These are phyloP conservation scores for Diachrysia chrysitis DNA, from an alignment of 2,888 invertebrate species.

Conservation along the genomic window DNA sequence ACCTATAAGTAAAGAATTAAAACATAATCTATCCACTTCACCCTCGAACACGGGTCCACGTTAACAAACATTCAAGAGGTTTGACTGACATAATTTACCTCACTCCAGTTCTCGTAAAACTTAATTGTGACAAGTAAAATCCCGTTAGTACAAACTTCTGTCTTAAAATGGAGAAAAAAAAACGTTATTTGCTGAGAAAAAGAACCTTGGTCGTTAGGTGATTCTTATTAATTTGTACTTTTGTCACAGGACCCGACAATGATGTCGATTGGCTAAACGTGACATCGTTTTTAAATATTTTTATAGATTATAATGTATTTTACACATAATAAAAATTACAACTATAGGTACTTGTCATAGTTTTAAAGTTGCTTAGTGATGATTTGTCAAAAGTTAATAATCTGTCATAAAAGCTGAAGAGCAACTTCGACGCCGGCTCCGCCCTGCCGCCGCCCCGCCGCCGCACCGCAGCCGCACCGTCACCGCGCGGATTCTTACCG, in stretches of 20 bases:
- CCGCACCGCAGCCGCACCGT: too few relatives aligned
- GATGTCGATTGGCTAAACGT: constrained; percentile 34
- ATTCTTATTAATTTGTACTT: constrained; percentile 82
- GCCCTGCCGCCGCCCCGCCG: too few relatives aligned
- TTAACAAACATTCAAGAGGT: constrained; percentile 11
- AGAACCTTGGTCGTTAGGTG: constrained; percentile 66
- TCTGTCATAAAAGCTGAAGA: too few relatives aligned
- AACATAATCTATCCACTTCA: not conserved
- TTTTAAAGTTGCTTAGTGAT: too few relatives aligned
- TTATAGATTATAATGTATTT: too few relatives aligned
- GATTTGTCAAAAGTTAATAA: too few relatives aligned
- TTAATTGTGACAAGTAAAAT: constrained; percentile 57
- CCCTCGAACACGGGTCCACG: not conserved
- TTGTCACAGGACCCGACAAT: constrained; percentile 57
- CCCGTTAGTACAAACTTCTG: constrained; percentile 44
- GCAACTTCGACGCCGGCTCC: too few relatives aligned
- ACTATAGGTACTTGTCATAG: too few relatives aligned
- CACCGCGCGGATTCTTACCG: too few relatives aligned
- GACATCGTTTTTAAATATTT: constrained; percentile 11
- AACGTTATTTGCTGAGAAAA: constrained; percentile 51
- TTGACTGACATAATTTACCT: constrained; percentile 33
- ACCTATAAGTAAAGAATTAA: not conserved
- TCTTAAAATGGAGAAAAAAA: constrained; percentile 51
- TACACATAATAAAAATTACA: too few relatives aligned
- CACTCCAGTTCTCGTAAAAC: constrained; percentile 25